phyloP scores from a whole-genome alignment of 2,797 vertebrate species.

The Paedocypris micromegethes region DNA sequence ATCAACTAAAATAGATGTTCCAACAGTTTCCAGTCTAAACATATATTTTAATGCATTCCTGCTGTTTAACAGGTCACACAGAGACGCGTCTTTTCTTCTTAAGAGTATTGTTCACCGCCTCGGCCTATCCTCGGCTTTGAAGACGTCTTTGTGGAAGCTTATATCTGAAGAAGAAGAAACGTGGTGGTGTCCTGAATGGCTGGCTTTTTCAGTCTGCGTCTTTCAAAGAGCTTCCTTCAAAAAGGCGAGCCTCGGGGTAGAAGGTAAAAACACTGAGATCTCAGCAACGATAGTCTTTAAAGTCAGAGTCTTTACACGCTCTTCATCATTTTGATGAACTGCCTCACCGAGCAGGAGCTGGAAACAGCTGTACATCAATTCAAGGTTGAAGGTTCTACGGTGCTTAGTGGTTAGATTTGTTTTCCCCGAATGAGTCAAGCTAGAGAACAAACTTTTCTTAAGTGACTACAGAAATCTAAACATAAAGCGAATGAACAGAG shows the following conservation, averaged over 20 bases:
- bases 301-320: background rate
- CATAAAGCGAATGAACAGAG: too few relatives aligned
- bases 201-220: slow-evolving; percentile 19
- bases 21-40: too few relatives aligned
- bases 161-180: slow-evolving; percentile 26
- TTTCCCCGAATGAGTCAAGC: too few relatives aligned
- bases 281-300: slow-evolving; percentile 23
- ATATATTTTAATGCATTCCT: background rate
- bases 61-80: background rate
- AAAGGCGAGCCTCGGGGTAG: slow-evolving; percentile 27
- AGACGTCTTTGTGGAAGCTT: slow-evolving; percentile 30
- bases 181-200: slow-evolving; percentile 2
- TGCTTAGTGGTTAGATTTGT: too few relatives aligned
- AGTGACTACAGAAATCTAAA: too few relatives aligned
- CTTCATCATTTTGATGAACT: slow-evolving; percentile 5
- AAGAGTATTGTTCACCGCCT: slow-evolving; percentile 21
- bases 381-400: too few relatives aligned
- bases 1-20: too few relatives aligned
- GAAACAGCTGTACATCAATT: background rate
- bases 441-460: too few relatives aligned
- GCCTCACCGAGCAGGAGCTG: background rate
- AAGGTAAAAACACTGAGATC: slow-evolving; percentile 20
- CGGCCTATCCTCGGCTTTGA: slow-evolving; percentile 29
- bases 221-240: slow-evolving; percentile 20
- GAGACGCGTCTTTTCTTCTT: slow-evolving; percentile 20